Evolutionary conservation across 2,888 invertebrate genomes (phyloP).

Genomic region (Macrosiphum euphorbiae): DNA sequence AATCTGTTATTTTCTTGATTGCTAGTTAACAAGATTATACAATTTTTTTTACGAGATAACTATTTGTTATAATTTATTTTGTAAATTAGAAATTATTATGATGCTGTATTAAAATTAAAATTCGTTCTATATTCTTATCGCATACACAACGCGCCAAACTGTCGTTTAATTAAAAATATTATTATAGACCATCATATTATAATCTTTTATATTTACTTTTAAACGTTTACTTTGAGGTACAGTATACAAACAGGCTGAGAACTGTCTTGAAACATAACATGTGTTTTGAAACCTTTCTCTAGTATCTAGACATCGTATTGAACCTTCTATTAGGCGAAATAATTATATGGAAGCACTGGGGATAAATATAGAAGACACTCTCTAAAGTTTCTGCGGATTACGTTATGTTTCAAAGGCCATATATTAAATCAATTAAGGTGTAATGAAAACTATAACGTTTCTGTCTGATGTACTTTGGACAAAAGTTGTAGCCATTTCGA

Average conservation of each 20-base stretch:
- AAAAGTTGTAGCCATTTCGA: slow-evolving; percentile 28
- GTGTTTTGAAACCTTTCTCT: slow-evolving; percentile 20
- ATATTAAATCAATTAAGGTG: slow-evolving; percentile 49
- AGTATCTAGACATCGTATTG: slow-evolving; percentile 30
- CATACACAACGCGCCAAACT: neutral
- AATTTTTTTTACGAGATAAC: neutral
- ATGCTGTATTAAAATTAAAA: neutral
- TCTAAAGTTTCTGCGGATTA: slow-evolving; percentile 33
- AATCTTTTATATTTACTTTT: neutral
- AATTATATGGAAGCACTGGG: slow-evolving; percentile 20
- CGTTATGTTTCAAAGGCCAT: slow-evolving; percentile 43
- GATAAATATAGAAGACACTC: slow-evolving; percentile 28
- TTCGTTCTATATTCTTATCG: neutral
- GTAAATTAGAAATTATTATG: neutral
- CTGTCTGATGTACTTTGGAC: slow-evolving; percentile 40
- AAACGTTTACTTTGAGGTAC: neutral
- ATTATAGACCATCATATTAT: neutral
- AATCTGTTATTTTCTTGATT: too few species aligned
- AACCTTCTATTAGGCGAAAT: slow-evolving; percentile 35
- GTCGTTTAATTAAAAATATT: neutral
- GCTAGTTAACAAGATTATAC: too few species aligned
- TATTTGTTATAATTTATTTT: neutral
- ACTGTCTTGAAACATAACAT: slow-evolving; percentile 28
- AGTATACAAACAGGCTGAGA: neutral
- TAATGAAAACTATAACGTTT: slow-evolving; percentile 51